Conservation (phyloP, 1,140 invertebrate species). For the Sinella curviseta region DNA sequence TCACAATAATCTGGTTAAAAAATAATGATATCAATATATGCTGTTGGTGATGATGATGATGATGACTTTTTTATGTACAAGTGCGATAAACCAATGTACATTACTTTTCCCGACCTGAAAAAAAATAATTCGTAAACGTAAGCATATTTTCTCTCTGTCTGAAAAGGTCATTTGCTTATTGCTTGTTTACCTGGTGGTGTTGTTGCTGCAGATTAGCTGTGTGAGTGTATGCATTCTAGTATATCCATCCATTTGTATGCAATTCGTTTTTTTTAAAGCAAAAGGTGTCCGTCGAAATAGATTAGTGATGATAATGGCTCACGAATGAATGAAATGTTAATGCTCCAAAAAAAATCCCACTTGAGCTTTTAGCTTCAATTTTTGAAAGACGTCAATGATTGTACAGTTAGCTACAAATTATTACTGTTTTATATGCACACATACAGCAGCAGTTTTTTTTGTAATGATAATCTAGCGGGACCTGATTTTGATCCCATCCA, state of each 20-base stretch:
- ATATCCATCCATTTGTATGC: no score
- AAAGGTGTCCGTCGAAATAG: not conserved
- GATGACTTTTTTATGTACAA: no score
- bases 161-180: not conserved
- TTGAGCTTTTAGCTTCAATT: no score
- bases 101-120: not conserved
- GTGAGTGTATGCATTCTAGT: not conserved
- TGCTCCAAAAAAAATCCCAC: no score
- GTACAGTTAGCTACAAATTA: no score
- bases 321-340: no score
- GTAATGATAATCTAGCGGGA: no score
- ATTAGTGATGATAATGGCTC: no score
- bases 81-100: not conserved
- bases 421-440: no score
- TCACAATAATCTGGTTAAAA: slow-evolving; percentile 13
- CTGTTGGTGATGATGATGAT: not conserved
- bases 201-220: not conserved
- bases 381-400: no score
- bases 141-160: not conserved
- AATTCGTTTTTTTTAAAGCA: not conserved
- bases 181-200: not conserved
- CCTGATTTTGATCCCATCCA: no score
- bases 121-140: not conserved
- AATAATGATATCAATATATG: slow-evolving; percentile 13
- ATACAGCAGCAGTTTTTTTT: no score